Evolutionary conservation across 2,797 vertebrate species (phyloP).

Genomic region (Trematomus bernacchii): DNA sequence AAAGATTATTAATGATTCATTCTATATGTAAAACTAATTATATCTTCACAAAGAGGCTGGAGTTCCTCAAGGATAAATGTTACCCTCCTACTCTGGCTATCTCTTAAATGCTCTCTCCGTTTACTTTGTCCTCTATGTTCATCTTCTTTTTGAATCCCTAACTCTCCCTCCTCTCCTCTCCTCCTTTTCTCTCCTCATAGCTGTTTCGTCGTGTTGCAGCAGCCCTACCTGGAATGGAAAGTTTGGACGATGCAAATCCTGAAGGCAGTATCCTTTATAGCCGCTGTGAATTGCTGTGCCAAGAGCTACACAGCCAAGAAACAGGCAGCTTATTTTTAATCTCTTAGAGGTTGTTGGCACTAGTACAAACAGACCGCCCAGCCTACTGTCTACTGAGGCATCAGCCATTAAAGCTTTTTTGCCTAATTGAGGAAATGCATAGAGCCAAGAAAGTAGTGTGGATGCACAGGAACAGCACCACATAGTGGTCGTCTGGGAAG

Average conservation of each 20-base stretch:
- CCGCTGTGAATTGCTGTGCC: conserved; percentile 46
- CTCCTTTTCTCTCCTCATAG: conserved; percentile 66
- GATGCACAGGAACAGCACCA: conserved; percentile 48
- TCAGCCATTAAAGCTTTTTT: conserved; percentile 58
- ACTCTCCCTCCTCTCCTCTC: background rate
- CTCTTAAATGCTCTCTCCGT: background rate
- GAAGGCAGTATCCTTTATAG: conserved; percentile 96
- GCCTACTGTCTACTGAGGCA: conserved; percentile 57
- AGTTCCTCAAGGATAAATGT: background rate
- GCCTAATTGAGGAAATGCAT: conserved; percentile 48
- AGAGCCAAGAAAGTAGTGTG: conserved; percentile 28
- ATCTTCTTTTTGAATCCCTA: background rate
- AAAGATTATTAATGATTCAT: background rate
- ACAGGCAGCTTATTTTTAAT: conserved; percentile 72
- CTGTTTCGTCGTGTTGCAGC: conserved; percentile 95
- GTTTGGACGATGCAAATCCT: conserved; percentile 93
- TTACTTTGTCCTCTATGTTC: background rate
- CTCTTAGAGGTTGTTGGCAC: conserved; percentile 70
- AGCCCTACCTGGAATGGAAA: conserved; percentile 95
- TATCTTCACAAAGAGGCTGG: background rate
- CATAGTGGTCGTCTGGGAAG: conserved; percentile 45
- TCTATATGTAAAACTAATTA: background rate
- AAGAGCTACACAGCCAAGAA: conserved; percentile 51
- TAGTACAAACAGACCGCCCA: conserved; percentile 49
- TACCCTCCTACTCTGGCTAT: background rate